Evolutionary conservation across 2,888 invertebrate genomes (phyloP).

Genomic region (Tuta absoluta): DNA sequence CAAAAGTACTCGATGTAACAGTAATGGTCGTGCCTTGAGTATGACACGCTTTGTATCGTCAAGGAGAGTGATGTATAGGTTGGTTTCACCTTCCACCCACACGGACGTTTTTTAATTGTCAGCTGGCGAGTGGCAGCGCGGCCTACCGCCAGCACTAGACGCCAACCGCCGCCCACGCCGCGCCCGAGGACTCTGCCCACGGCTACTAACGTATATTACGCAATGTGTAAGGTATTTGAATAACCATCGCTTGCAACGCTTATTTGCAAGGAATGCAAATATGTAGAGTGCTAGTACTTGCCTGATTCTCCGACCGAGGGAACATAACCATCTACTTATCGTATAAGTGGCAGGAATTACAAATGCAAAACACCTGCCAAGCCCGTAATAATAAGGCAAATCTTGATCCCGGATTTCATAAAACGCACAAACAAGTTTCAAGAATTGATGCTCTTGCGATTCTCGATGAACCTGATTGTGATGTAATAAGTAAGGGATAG

Average conservation of each 20-base stretch:
- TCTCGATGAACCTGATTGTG: neutral
- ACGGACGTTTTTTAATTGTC: conserved; percentile 53
- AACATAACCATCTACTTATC: conserved; percentile 14
- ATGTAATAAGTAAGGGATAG: neutral
- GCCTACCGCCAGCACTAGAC: conserved; percentile 40
- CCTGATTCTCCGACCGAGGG: conserved; percentile 6
- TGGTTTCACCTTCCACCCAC: conserved; percentile 60
- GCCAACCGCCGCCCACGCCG: conserved; percentile 54
- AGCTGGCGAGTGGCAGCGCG: conserved; percentile 50
- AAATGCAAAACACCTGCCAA: conserved; percentile 19
- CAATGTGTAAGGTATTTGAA: conserved; percentile 46
- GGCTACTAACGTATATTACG: conserved; percentile 43
- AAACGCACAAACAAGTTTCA: conserved; percentile 9
- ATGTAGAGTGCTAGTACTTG: conserved; percentile 16
- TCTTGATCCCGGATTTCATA: conserved; percentile 16
- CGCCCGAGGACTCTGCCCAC: conserved; percentile 67
- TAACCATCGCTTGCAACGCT: conserved; percentile 33
- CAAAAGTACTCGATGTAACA: conserved; percentile 50
- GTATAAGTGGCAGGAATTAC: conserved; percentile 21
- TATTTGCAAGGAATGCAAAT: conserved; percentile 24
- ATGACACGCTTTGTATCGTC: conserved; percentile 52
- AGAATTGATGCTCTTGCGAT: neutral
- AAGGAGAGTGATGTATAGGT: conserved; percentile 58
- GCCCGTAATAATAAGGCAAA: conserved; percentile 3
- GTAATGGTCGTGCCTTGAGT: conserved; percentile 43